Evolutionary conservation across 2,113 vertebrate species (phyloP).

Genomic region (Catharus fuscescens): DNA sequence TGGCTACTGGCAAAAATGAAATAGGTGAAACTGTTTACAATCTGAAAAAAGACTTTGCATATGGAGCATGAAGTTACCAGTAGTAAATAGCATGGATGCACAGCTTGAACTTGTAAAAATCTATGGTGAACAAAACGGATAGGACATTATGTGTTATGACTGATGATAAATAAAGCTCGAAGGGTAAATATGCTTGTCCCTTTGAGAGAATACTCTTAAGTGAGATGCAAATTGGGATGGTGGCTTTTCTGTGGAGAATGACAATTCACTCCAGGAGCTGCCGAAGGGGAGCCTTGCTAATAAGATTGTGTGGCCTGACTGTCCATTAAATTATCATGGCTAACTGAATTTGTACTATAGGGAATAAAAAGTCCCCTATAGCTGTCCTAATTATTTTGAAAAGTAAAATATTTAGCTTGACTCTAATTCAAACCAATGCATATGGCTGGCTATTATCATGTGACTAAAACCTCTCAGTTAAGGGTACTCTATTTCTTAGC

Average conservation of each 20-base stretch:
- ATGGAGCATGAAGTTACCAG: background rate
- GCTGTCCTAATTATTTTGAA: background rate
- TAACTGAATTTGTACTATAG: conserved; percentile 13
- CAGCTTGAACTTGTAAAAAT: conserved; percentile 19
- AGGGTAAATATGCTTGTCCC: conserved; percentile 35
- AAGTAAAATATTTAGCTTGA: conserved; percentile 5
- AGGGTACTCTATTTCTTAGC: background rate
- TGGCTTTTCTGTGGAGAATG: background rate
- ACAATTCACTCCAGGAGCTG: background rate
- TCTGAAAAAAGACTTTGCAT: background rate
- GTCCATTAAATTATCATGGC: conserved; percentile 28
- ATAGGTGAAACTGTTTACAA: background rate
- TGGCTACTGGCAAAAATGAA: background rate
- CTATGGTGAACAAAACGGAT: background rate
- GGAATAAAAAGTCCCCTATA: background rate
- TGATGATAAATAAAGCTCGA: conserved; percentile 4
- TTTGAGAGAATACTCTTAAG: background rate
- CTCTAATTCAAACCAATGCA: background rate
- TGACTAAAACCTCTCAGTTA: background rate
- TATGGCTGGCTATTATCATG: background rate
- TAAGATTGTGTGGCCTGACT: background rate
- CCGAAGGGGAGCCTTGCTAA: conserved; percentile 1
- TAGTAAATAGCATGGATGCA: background rate
- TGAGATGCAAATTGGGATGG: background rate
- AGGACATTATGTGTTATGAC: background rate